Evolutionary conservation across 1,140 invertebrate genomes (phyloP), one percentile per base, ranked within the genome.

Genomic region (Papilio machaon): DNA sequence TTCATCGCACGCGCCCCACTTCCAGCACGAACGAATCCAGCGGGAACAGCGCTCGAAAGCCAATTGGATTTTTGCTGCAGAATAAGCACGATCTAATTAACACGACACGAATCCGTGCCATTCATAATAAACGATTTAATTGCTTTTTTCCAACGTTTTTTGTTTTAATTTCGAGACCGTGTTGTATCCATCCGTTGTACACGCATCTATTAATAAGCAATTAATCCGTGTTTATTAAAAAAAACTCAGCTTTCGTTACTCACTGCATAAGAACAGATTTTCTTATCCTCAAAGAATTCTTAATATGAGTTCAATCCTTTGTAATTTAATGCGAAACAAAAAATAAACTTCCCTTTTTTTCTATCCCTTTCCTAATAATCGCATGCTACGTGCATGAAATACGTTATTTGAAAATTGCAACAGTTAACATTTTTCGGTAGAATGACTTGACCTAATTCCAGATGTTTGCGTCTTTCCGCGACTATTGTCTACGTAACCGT

Each of bases 1-100:
- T 70, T 70, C 64, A 70, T 5, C 30, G 23, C 64, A 35, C 64
- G 64, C 30, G 64, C 10, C 64, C 64, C 64, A 70, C 30, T 70
- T 70, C 30, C 64, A 70, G 23, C 64, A 70, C 64, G 64, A 17
- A 54, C 52, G 17, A 38, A 70, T 70, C 64, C 64, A 70, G 64
- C 64, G 64, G 64, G 64, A 70, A 35, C 64, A 35, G 30, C 23
- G 64, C 64, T 70, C 23, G 64, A 23, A 64, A 64, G 64, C 64
- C 64, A 70, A 70, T 70, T 35, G 64, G 64, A 70, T 70, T 70
- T 70, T 70, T 70, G 64, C 30, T 70, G 64, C 64, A 15, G 64
- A 70, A 70, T 35, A 70, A 70, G 30, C 30, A 70, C 64, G 64
- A 70, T 70, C 64, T 70, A 70, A 70, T 70, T 70, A 70, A 70